Evolutionary conservation across 2,113 vertebrate species (phyloP).

Genomic region (Meleagris gallopavo): DNA sequence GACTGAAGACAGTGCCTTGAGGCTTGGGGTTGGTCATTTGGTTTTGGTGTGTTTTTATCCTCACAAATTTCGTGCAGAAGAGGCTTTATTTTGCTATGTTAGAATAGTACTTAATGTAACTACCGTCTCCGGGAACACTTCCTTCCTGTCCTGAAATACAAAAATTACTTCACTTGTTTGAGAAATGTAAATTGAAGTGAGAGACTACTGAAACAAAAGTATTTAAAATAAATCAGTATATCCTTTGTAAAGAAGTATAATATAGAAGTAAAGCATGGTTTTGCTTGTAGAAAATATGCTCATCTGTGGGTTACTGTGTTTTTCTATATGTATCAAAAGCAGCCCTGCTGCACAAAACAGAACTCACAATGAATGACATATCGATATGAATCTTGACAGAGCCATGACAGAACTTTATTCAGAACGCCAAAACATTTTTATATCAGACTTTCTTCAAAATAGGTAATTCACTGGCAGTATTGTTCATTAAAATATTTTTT

Average conservation of each 20-base stretch:
- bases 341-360: neutral
- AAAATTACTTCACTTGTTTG: neutral
- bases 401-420: neutral
- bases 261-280: neutral
- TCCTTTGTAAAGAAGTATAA: neutral
- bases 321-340: neutral
- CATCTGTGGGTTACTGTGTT: neutral
- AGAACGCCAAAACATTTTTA: neutral
- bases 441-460: neutral
- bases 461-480: neutral
- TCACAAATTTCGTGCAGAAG: neutral
- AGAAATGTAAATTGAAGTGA: neutral
- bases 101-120: neutral
- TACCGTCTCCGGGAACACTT: neutral
- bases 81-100: neutral
- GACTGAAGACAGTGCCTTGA: neutral
- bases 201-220: neutral
- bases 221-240: neutral
- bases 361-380: accelerated
- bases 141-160: neutral
- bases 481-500: neutral
- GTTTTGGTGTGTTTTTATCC: no score
- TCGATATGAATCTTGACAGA: neutral
- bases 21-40: neutral
- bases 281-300: neutral